Evolutionary conservation across 1,140 invertebrate genomes (phyloP), one percentile per base, ranked within the genome.

Genomic region (Leptinotarsa texana): DNA sequence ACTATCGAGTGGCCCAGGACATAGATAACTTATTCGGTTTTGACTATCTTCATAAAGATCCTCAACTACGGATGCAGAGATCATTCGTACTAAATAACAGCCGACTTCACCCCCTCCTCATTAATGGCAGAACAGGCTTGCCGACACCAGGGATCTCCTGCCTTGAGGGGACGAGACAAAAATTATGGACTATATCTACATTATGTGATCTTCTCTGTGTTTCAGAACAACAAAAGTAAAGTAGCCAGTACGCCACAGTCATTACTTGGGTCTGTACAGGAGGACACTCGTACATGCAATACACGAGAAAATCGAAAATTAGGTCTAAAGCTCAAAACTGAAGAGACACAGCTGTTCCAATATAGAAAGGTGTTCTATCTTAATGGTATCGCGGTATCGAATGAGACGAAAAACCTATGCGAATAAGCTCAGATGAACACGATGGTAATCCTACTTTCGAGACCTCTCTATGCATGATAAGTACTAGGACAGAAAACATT

Each of bases 1-100:
- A 48, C 11, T 70, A 63, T 21, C 42, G 74, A 27, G 42, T 77
- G 3, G 75, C 74, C 3, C n/a, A 27, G 24, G 69, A 74, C 57
- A 70, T 71, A 69, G 63, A 63, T 51, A 5, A 11, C 17, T 51
- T 51, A 51, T 51, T 51, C 17, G 49, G 49, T 2, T 5, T 51
- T 51, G 3, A 13, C 17, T 4, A 17, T 51, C 3, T 51, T 17
- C 3, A 51, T 51, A 3, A 13, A 8, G 3, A 51, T 51, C 4
- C 49, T 17, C 49, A 51, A 0, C 17, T 17, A 17, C 4, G 49
- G 4, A 51, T 51, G 49, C 49, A 51, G 49, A 51, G 49, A 17
- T 5, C 0, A 13, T 13, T 51, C 17, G 49, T 51, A 13, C 11
- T 51, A 2, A 17, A 17, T 13, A 51, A 51, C 17, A 51, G 5